Conservation (phyloP, 2,113 vertebrate species). For the Pelobates fuscus region DNA sequence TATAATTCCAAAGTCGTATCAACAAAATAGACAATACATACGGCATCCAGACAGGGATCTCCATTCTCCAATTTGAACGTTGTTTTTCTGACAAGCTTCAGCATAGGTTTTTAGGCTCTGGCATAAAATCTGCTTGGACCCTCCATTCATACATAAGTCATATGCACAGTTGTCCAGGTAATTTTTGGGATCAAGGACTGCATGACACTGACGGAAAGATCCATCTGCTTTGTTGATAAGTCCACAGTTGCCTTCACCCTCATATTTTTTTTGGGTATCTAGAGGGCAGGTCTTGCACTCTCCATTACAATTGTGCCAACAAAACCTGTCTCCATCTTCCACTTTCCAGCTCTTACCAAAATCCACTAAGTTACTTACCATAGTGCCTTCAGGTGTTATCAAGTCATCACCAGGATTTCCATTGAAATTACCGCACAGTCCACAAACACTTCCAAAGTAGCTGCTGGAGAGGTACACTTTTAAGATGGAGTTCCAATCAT, state of each 20-base stretch:
- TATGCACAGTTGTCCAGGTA: conserved; percentile 63
- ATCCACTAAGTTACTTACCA: conserved; percentile 34
- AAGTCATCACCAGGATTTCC: conserved; percentile 54
- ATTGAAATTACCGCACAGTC: conserved; percentile 56
- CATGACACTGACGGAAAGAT: conserved; percentile 54
- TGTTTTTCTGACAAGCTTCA: conserved; percentile 63
- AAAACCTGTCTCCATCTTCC: conserved; percentile 49
- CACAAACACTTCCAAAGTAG: conserved; percentile 34
- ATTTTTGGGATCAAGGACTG: conserved; percentile 42
- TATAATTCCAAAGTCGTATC: background rate
- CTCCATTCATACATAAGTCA: conserved; percentile 60
- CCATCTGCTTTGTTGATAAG: conserved; percentile 56
- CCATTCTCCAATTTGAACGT: conserved; percentile 62
- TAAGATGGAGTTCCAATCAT: conserved; percentile 69
- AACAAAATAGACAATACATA: conserved; percentile 57
- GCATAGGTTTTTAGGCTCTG: conserved; percentile 64
- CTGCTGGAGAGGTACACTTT: conserved; percentile 57
- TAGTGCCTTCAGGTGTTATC: conserved; percentile 47
- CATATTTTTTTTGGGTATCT: conserved; percentile 43
- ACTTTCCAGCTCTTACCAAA: conserved; percentile 63
- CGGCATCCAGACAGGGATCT: conserved; percentile 60
- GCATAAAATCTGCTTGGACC: conserved; percentile 63
- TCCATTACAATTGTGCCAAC: conserved; percentile 59
- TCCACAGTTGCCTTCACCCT: conserved; percentile 60
- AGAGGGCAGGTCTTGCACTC: conserved; percentile 56